These are phyloP conservation scores for Argyresthia albistria DNA, from an alignment of 2,888 invertebrate genomes.

Conservation along the genomic window DNA sequence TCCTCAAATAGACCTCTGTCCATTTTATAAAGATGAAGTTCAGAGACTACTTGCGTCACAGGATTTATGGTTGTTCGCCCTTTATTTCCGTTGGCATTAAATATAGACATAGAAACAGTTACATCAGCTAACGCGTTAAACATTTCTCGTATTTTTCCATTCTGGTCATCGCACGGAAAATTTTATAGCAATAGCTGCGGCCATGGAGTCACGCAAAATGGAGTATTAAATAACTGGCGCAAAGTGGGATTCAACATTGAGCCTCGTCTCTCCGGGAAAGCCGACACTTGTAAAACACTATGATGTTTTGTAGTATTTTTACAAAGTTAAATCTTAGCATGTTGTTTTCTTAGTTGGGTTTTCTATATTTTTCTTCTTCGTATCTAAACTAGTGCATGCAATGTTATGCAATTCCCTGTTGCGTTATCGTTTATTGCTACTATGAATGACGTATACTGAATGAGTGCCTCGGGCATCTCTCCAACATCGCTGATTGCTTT, in stretches of 20 bases:
- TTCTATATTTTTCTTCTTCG: background rate
- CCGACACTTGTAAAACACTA: too few relatives aligned
- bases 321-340: too few relatives aligned
- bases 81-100: background rate
- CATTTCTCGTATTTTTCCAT: background rate
- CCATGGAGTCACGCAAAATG: too few relatives aligned
- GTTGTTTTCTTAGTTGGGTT: background rate
- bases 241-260: too few relatives aligned
- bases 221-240: too few relatives aligned
- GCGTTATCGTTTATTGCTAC: background rate
- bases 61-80: slow-evolving; percentile 2
- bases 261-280: too few relatives aligned
- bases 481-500: slow-evolving; percentile 42
- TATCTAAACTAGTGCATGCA: background rate
- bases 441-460: slow-evolving; percentile 42
- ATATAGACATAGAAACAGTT: background rate
- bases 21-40: slow-evolving; percentile 20
- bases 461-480: slow-evolving; percentile 22
- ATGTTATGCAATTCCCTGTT: background rate
- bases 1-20: slow-evolving; percentile 40
- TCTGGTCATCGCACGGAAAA: too few relatives aligned
- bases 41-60: slow-evolving; percentile 3
- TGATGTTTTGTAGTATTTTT: too few relatives aligned
- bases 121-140: background rate
- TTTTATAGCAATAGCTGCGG: too few relatives aligned